These are phyloP conservation scores for Epirrhoe tristata DNA, from an alignment of 2,888 invertebrate genomes.

Conservation along the genomic window DNA sequence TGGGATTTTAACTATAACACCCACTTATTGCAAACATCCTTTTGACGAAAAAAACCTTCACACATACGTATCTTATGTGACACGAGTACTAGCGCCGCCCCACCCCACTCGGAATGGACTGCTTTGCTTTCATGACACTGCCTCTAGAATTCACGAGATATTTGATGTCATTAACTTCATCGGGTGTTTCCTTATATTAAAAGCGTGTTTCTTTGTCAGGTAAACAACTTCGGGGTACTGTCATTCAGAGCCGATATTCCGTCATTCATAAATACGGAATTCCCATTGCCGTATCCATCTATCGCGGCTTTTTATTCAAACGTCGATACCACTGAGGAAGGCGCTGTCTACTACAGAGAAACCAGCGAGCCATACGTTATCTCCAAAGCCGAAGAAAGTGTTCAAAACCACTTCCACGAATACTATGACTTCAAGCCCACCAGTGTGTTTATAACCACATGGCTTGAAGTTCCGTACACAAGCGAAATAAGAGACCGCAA, in stretches of 20 bases:
- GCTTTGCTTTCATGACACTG: no score
- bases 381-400: conserved; percentile 88
- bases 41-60: no score
- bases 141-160: no score
- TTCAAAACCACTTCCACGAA: conserved; percentile 90
- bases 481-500: conserved; percentile 88
- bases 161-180: not conserved
- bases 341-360: conserved; percentile 90
- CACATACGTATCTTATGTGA: no score
- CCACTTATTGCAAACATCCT: no score
- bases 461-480: conserved; percentile 94
- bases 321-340: conserved; percentile 91
- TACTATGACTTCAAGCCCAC: conserved; percentile 90
- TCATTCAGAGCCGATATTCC: conserved; percentile 96
- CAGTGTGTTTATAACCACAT: conserved; percentile 94
- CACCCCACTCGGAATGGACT: no score
- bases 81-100: no score
- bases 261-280: conserved; percentile 94
- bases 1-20: no score
- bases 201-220: conserved; percentile 82
- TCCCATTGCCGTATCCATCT: conserved; percentile 94
- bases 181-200: not conserved
- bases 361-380: conserved; percentile 86
- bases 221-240: conserved; percentile 95
- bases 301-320: conserved; percentile 97